Evolutionary conservation across 2,888 invertebrate genomes (phyloP).

Genomic region (Pantelozetes paolii): DNA sequence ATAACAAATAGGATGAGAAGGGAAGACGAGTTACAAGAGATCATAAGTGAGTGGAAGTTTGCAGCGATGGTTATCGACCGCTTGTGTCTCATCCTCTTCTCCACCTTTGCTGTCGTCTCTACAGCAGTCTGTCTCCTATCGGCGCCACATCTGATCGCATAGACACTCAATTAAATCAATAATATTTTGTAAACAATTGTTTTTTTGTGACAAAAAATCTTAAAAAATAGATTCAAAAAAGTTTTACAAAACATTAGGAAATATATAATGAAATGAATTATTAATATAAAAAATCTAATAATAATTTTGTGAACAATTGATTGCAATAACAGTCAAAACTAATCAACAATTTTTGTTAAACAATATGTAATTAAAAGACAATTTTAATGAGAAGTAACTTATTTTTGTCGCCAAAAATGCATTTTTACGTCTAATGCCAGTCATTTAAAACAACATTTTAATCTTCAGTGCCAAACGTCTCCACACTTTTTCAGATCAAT

Average conservation of each 20-base stretch:
- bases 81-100: slow-evolving; percentile 92
- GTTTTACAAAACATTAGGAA: neutral
- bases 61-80: slow-evolving; percentile 98
- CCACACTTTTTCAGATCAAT: too few relatives aligned
- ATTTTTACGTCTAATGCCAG: too few relatives aligned
- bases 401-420: too few relatives aligned
- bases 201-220: neutral
- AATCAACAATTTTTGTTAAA: neutral
- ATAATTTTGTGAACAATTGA: neutral
- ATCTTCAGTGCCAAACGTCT: too few relatives aligned
- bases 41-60: slow-evolving; percentile 94
- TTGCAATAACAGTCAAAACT: neutral
- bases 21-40: slow-evolving; percentile 88
- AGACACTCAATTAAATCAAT: neutral
- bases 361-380: too few relatives aligned
- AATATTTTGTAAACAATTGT: neutral
- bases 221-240: too few relatives aligned
- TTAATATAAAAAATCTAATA: neutral
- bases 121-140: slow-evolving; percentile 84
- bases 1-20: slow-evolving; percentile 90
- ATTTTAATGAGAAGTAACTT: too few relatives aligned
- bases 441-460: too few relatives aligned
- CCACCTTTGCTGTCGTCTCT: slow-evolving; percentile 85
- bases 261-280: neutral
- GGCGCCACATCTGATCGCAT: slow-evolving; percentile 79